phyloP scores from a whole-genome alignment of 2,113 vertebrate genomes.

The Dipodomys stephensi region DNA sequence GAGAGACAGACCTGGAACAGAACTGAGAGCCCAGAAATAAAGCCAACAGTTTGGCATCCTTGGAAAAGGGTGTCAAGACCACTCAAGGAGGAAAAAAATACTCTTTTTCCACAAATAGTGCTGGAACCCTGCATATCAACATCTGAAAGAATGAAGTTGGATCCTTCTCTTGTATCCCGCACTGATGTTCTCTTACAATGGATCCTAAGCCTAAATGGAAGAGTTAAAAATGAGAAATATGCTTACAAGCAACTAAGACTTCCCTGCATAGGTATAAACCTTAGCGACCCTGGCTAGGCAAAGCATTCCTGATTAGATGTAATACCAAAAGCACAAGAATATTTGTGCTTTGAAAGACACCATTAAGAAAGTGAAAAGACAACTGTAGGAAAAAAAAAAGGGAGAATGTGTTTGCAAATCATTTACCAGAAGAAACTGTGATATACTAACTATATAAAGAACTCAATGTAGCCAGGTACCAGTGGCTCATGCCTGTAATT shows the following conservation, averaged over 20 bases:
- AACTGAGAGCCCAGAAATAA: constrained; percentile 46
- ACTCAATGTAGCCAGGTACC: too few species aligned
- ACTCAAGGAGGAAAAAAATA: neutral
- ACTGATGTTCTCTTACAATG: neutral
- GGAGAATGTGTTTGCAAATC: constrained; percentile 10
- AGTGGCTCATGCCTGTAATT: too few species aligned
- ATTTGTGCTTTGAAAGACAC: neutral
- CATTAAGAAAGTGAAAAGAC: neutral
- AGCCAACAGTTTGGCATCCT: neutral
- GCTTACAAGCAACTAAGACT: neutral
- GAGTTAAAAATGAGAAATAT: neutral
- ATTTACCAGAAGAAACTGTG: neutral
- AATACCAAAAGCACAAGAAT: neutral
- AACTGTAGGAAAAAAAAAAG: neutral
- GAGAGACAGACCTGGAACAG: constrained; percentile 30
- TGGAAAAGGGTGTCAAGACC: neutral
- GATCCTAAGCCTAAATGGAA: neutral
- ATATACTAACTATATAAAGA: neutral
- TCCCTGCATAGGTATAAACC: neutral
- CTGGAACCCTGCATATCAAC: neutral
- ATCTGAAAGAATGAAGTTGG: neutral
- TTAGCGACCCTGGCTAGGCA: neutral
- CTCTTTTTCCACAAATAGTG: constrained; percentile 51
- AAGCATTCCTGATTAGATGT: neutral
- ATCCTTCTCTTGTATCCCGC: neutral